Percentiles rank a stretch among this genome's conserved stretches.
Conservation (phyloP, 2,113 vertebrate genomes). For the Prolemur simus region DNA sequence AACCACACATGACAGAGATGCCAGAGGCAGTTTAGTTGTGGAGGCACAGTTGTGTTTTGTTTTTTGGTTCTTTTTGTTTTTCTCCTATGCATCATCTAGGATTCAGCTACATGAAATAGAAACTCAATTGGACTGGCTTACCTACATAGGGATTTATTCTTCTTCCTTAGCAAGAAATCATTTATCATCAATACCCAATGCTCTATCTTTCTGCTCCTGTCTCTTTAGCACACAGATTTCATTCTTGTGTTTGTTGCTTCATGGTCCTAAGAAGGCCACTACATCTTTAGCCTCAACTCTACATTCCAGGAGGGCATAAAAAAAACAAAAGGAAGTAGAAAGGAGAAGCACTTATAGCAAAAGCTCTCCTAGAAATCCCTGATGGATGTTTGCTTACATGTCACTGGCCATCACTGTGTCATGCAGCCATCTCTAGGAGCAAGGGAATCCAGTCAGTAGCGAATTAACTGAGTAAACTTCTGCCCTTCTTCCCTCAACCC, state of each 20-base stretch:
- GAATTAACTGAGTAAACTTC: neutral
- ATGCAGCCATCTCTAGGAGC: neutral
- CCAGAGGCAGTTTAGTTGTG: neutral
- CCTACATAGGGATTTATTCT: neutral
- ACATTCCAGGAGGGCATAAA: neutral
- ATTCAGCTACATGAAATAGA: neutral
- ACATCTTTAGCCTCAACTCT: neutral
- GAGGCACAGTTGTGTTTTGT: neutral
- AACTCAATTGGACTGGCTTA: neutral
- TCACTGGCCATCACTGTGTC: neutral
- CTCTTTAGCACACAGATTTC: neutral
- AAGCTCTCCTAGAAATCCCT: neutral
- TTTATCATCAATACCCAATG: neutral
- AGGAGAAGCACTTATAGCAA: neutral
- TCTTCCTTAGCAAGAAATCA: neutral
- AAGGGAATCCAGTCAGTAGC: neutral
- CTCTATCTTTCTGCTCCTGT: neutral
- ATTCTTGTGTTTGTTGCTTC: neutral
- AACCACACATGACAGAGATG: neutral
- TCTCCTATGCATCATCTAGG: neutral
- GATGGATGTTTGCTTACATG: neutral
- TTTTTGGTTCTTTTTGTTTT: neutral
- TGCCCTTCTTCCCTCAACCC: neutral
- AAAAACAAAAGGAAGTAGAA: neutral
- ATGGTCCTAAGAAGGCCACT: neutral